Evolutionary conservation across 2,113 vertebrate species (phyloP), one percentile per base, ranked within the genome.

Genomic region (Ovibos moschatus): DNA sequence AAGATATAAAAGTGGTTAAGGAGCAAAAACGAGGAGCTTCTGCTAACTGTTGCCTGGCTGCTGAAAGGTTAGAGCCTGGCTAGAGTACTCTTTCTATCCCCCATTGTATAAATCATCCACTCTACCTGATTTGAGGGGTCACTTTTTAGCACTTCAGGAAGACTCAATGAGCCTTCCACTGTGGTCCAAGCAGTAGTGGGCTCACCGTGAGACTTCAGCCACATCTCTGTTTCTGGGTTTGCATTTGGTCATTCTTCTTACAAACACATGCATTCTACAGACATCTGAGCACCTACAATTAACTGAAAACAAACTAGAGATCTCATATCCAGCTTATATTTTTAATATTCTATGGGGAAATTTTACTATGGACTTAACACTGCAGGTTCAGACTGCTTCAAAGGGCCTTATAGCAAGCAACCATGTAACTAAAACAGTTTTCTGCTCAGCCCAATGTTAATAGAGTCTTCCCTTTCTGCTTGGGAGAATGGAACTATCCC

Each of bases 1-100:
- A 92, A 96, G 21, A 83, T 33, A 92, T 30, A 94, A 94, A 93
- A 93, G 23, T 45, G 60, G 51, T 60, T 94, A 94, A 85, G 30
- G 45, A 91, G 76, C 33, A 87, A 91, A 85, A 91, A 36, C 9
- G 47, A 84, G 30, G 64, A 10, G 25, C 1, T 30, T 74, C 79
- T 82, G 40, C 45, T 82, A 40, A 53, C 25, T 87, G n/a, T 13
- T 58, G 2, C 79, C 27, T n/a, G 19, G n/a, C 60, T 57, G 9
- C 45, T 71, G 16, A 85, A 10, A 47, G 0, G n/a, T 74, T 30
- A 16, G 16, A 67, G 11, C 50, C 23, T 30, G 6, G 7, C 23
- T n/a, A 6, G 53, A 94, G 17, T 36, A 33, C 1, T 90, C 85
- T 36, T 45, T 25, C 4, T 89, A 16, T 17, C 58, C 40, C 21